Evolutionary conservation across 2,888 invertebrate species (phyloP).

Genomic region (Lacanobia oleracea): DNA sequence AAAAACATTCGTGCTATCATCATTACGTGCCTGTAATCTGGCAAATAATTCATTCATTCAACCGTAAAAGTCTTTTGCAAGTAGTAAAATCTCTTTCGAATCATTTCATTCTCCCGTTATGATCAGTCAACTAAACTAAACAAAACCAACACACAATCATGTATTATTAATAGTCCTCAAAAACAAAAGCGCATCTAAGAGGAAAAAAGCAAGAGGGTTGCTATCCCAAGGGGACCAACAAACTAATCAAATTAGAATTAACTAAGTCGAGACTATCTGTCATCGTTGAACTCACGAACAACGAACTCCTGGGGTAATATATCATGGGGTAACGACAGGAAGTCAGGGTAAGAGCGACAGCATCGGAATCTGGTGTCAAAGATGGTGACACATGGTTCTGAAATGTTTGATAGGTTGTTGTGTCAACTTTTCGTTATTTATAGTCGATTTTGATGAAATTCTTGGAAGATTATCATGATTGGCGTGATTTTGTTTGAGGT

Average conservation of each 20-base stretch:
- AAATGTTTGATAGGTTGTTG: slow-evolving; percentile 46
- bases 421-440: slow-evolving; percentile 36
- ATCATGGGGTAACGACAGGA: slow-evolving; percentile 76
- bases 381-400: slow-evolving; percentile 57
- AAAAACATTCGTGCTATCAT: no score
- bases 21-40: no score
- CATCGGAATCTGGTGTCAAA: slow-evolving; percentile 59
- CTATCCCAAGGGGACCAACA: slow-evolving; percentile 59
- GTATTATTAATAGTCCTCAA: slow-evolving; percentile 56
- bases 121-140: slow-evolving; percentile 10
- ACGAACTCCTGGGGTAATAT: slow-evolving; percentile 69
- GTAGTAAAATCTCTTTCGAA: not conserved
- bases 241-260: slow-evolving; percentile 82
- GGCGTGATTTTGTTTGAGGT: not conserved
- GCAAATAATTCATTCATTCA: no score
- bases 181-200: slow-evolving; percentile 39
- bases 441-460: slow-evolving; percentile 27
- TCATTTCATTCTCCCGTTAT: not conserved
- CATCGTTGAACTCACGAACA: slow-evolving; percentile 70
- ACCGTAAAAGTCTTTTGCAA: no score
- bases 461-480: slow-evolving; percentile 7
- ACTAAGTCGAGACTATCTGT: slow-evolving; percentile 80
- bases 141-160: slow-evolving; percentile 52
- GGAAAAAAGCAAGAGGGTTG: slow-evolving; percentile 57
- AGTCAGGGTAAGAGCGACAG: slow-evolving; percentile 68